Percentiles rank a stretch among this genome's conserved stretches.
These are phyloP conservation scores for Eleutherodactylus coqui DNA, from an alignment of 2,797 vertebrate species.

Conservation along the genomic window DNA sequence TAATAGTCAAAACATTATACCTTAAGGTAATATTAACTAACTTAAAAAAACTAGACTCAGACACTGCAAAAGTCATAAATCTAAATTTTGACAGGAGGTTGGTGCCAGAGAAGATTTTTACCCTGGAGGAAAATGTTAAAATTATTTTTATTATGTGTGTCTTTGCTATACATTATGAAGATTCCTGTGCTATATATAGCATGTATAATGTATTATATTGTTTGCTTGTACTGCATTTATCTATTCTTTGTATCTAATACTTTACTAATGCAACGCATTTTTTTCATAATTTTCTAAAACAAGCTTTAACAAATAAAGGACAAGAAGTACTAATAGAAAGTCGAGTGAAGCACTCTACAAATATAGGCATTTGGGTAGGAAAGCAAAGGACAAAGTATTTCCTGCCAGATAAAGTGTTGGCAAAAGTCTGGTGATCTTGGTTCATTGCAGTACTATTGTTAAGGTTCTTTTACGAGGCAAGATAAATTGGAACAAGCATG, in stretches of 20 bases:
- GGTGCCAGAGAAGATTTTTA: constrained; percentile 32
- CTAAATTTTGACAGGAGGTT: constrained; percentile 21
- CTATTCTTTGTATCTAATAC: not conserved
- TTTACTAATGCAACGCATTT: not conserved
- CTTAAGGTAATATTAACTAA: constrained; percentile 10
- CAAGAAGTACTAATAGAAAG: not conserved
- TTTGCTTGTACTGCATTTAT: not conserved
- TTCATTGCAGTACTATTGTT: too few relatives aligned
- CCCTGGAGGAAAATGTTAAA: constrained; percentile 8
- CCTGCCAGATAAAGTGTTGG: not conserved
- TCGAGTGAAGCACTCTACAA: not conserved
- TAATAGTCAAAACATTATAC: not conserved
- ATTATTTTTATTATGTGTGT: constrained; percentile 18
- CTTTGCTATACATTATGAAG: not conserved
- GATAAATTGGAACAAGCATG: too few relatives aligned
- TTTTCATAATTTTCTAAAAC: not conserved
- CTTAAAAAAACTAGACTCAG: constrained; percentile 5
- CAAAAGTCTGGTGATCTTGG: too few relatives aligned
- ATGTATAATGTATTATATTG: not conserved
- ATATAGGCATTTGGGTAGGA: too few relatives aligned
- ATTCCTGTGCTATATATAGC: not conserved
- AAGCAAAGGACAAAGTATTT: too few relatives aligned
- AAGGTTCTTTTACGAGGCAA: too few relatives aligned
- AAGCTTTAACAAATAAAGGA: not conserved
- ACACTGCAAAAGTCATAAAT: constrained; percentile 29